Base-by-base conservation (phyloP, 2,113 vertebrate species). In the Sinocyclocheilus grahami region DNA sequence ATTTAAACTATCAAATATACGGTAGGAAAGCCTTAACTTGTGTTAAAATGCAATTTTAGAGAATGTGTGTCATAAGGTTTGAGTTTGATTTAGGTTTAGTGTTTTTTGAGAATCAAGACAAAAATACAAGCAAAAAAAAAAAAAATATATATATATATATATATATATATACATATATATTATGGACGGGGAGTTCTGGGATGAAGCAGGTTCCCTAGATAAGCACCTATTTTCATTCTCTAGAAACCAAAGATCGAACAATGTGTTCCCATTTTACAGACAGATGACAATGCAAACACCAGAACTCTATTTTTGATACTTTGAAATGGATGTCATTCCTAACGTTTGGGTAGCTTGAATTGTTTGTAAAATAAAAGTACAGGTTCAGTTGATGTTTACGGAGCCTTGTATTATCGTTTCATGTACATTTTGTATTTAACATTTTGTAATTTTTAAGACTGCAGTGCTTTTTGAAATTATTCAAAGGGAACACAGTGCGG, bases 381-480 rank as follows among this genome's bases (percentile, higher is more conserved):
- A 96, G 95, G 93, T 95, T 97, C 94, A 93, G 94, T 90, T 95
- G 94, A 97, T 95, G 97, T 99, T 98, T 97, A 98, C 97, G 96
- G 95, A 96, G 96, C 96, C 96, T 96, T 96, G 95, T 95, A 95
- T 97, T 97, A 96, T 96, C 94, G 96, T 97, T 97, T 97, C 95
- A 95, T 98, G 96, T 97, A 97, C 94, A 97, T 97, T 98, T 97
- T 98, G 96, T 98, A 98, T 97, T 97, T 96, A 96, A 95, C 95
- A 94, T 96, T 95, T 97, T 96, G 95, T 96, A 97, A 97, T 95
- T 97, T 96, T 94, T 95, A 96, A 96, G 97, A 98, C 96, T 97
- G 95, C 95, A 96, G 96, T 97, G 95, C 97, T 97, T 97, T 96
- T 97, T 96, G 95, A 95, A 96, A 94, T 96, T 95, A 95, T 95